Evolutionary conservation across 2,113 vertebrate species (phyloP).

Genomic region (Indicator indicator): DNA sequence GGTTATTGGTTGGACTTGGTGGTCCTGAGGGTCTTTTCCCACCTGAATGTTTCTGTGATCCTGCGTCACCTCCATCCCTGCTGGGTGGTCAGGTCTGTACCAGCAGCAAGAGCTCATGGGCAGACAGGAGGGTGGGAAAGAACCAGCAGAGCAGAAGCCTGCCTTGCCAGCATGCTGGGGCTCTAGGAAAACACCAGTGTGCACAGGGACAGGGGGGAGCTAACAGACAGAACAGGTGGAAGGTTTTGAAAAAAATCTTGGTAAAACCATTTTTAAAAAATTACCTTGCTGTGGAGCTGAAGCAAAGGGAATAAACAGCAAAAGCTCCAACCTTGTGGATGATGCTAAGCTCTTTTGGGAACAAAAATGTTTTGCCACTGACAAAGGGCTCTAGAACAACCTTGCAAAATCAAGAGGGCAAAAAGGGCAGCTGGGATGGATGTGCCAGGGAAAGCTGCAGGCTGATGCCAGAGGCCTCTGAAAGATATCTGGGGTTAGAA

Average conservation of each 20-base stretch:
- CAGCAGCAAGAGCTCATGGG: not conserved
- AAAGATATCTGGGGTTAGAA: not conserved
- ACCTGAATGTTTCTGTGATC: too few species aligned
- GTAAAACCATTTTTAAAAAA: not conserved
- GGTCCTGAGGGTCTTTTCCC: too few species aligned
- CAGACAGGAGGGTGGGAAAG: not conserved
- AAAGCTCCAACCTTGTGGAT: not conserved
- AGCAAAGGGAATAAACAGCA: not conserved
- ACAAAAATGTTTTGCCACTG: not conserved
- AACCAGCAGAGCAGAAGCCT: not conserved
- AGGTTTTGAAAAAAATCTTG: not conserved
- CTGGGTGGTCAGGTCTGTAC: not conserved
- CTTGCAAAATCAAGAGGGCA: not conserved
- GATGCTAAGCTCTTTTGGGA: not conserved
- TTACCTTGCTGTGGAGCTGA: not conserved
- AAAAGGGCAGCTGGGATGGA: not conserved
- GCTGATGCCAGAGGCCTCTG: not conserved
- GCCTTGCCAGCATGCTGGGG: not conserved
- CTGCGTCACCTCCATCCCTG: not conserved
- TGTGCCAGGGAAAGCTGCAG: not conserved
- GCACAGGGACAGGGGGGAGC: rapidly evolving
- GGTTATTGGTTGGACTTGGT: too few species aligned
- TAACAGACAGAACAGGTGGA: not conserved
- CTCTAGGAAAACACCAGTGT: not conserved
- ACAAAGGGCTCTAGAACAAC: not conserved